These are phyloP conservation scores for Radopholus similis DNA, from an alignment of 1,140 invertebrate genomes.

Conservation along the genomic window DNA sequence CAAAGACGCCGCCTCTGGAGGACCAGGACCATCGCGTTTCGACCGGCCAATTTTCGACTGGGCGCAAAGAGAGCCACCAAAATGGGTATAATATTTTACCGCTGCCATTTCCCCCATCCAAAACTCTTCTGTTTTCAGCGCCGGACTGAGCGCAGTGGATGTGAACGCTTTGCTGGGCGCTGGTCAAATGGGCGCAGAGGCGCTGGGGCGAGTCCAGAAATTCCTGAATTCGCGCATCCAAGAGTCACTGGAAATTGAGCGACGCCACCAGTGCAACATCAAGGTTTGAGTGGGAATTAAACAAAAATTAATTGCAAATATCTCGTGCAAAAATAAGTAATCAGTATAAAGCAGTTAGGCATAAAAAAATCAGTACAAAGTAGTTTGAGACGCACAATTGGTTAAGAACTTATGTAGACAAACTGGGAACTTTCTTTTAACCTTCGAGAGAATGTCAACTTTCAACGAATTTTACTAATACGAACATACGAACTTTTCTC, in stretches of 20 bases:
- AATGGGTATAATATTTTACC: too few species aligned
- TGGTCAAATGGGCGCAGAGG: slow-evolving; percentile 1
- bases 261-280: slow-evolving; percentile 27
- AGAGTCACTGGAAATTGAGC: slow-evolving; percentile 36
- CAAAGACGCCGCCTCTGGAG: slow-evolving; percentile 9
- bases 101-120: neutral
- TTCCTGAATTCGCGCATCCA: slow-evolving; percentile 27
- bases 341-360: too few species aligned
- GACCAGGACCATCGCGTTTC: slow-evolving; percentile 2
- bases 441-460: too few species aligned
- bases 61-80: neutral
- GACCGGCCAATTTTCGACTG: neutral
- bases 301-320: too few species aligned
- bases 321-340: too few species aligned
- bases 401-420: neutral
- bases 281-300: too few species aligned
- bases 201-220: slow-evolving; percentile 19
- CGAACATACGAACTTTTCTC: too few species aligned
- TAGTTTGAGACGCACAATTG: neutral
- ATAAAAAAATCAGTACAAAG: neutral
- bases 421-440: too few species aligned
- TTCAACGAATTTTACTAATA: too few species aligned
- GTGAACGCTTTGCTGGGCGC: neutral
- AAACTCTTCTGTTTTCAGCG: neutral
- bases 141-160: neutral